Percentiles rank a stretch among this genome's conserved stretches.
phyloP scores from a whole-genome alignment of 2,797 vertebrate species.

The Sebastes diploproa region DNA sequence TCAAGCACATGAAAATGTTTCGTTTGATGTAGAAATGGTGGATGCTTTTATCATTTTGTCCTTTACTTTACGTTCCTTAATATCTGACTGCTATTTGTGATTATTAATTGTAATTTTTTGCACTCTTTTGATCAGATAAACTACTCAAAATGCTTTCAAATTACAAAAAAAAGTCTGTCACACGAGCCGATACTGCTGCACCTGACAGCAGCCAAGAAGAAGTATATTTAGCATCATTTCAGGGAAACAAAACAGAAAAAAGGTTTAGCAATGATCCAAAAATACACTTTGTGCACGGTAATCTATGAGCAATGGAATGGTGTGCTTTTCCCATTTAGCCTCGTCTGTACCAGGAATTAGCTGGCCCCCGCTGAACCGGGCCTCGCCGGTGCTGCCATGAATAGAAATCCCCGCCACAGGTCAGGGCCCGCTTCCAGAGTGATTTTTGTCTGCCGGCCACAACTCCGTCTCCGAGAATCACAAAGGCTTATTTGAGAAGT shows the following conservation, averaged over 20 bases:
- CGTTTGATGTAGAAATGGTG: not conserved
- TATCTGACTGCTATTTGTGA: not conserved
- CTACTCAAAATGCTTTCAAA: not conserved
- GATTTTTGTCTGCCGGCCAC: conserved; percentile 43
- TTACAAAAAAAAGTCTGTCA: not conserved
- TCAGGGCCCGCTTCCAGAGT: conserved; percentile 51
- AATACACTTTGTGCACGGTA: conserved; percentile 23
- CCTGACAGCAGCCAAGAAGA: not conserved
- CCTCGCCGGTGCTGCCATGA: conserved; percentile 64
- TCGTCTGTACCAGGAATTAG: conserved; percentile 74
- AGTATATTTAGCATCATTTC: not conserved
- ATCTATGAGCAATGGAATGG: conserved; percentile 37
- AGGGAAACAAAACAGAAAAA: conserved; percentile 5
- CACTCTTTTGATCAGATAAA: not conserved
- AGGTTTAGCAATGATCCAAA: conserved; percentile 33
- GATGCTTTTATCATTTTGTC: not conserved
- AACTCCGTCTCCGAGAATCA: conserved; percentile 47
- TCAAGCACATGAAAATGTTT: not conserved
- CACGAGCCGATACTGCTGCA: not conserved
- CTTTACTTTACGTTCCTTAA: no score
- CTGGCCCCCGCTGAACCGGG: conserved; percentile 70
- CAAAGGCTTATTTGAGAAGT: conserved; percentile 70
- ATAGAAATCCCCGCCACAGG: conserved; percentile 67
- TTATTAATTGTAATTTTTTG: not conserved
- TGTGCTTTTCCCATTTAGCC: conserved; percentile 54